Percentiles rank a stretch among this genome's conserved stretches.
These are phyloP conservation scores for Zaprionus inermis DNA, from an alignment of 1,140 invertebrate species.

Conservation along the genomic window DNA sequence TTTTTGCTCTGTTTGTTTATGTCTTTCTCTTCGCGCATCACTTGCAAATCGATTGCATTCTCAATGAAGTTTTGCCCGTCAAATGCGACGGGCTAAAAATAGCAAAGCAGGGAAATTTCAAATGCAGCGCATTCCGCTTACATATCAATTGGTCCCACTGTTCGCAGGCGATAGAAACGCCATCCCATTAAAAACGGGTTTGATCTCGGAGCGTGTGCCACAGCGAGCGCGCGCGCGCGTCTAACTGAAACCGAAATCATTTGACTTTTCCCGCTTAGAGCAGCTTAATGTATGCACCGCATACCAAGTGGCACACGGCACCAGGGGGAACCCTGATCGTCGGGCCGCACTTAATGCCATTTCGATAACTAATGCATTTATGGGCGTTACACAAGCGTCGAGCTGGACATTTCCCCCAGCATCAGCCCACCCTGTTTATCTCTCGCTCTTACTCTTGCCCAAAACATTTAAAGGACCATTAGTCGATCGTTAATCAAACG, in stretches of 20 bases:
- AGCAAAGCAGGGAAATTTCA: slow-evolving; percentile 69
- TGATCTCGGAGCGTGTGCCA: slow-evolving; percentile 66
- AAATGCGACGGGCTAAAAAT: slow-evolving; percentile 60
- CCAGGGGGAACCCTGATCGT: slow-evolving; percentile 42
- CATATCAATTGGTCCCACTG: slow-evolving; percentile 32
- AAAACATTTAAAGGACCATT: slow-evolving; percentile 66
- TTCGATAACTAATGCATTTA: slow-evolving; percentile 30
- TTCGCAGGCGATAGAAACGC: slow-evolving; percentile 52
- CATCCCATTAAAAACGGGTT: slow-evolving; percentile 74
- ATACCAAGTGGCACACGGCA: slow-evolving; percentile 33
- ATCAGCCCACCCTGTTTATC: neutral
- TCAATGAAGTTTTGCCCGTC: slow-evolving; percentile 56
- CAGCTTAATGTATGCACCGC: slow-evolving; percentile 39
- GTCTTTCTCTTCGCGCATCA: slow-evolving; percentile 53
- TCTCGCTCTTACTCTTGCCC: neutral
- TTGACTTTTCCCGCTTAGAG: slow-evolving; percentile 63
- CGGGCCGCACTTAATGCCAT: slow-evolving; percentile 13
- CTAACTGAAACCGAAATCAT: slow-evolving; percentile 76
- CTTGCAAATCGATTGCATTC: slow-evolving; percentile 76
- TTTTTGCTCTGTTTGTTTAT: slow-evolving; percentile 57
- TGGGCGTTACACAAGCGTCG: slow-evolving; percentile 57
- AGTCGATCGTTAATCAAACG: slow-evolving; percentile 42
- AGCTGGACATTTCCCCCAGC: neutral
- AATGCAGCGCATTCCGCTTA: slow-evolving; percentile 56
- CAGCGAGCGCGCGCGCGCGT: slow-evolving; percentile 58